Conservation (phyloP, 2,797 vertebrate genomes). For the Sebastes umbrosus region DNA sequence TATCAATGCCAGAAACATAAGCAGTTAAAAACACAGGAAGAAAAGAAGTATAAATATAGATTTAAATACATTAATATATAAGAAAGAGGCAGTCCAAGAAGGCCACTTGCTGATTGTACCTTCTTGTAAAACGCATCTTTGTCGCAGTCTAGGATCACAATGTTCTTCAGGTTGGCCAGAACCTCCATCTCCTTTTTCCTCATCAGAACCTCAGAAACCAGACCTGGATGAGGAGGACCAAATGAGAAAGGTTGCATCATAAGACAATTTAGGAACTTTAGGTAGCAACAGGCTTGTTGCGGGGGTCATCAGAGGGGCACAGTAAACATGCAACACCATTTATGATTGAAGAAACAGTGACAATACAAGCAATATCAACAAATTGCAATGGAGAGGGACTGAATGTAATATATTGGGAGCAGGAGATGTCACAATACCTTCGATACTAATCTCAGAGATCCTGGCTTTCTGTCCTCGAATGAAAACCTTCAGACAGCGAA, state of each 20-base stretch:
- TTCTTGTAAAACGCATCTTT: conserved; percentile 91
- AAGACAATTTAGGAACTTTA: background rate
- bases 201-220: conserved; percentile 92
- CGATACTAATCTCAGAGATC: conserved; percentile 94
- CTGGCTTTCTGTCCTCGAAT: conserved; percentile 90
- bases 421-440: conserved; percentile 81
- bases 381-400: background rate
- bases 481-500: conserved; percentile 92
- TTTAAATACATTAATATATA: background rate
- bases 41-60: background rate
- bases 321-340: background rate
- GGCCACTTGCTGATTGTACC: conserved; percentile 72
- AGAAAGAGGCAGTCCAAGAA: background rate
- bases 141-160: conserved; percentile 92
- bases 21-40: background rate
- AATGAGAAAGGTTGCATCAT: background rate
- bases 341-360: background rate
- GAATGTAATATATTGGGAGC: background rate
- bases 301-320: too few species aligned
- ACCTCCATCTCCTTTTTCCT: conserved; percentile 88
- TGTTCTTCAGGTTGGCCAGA: conserved; percentile 92
- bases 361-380: background rate
- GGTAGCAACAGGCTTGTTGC: background rate
- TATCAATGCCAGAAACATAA: background rate
- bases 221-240: conserved; percentile 72